Conservation (phyloP, 1,140 invertebrate species). For the Bombyx mori region ASM3026992v2 NC_085119.1:16086001-16086500, state of each 20-base stretch:
- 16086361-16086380: too few relatives aligned
- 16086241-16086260: not conserved
- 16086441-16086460: too few relatives aligned
- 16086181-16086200: too few relatives aligned
- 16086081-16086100: conserved; percentile 19
- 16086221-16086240: not conserved
- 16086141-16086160: conserved; percentile 55
- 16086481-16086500: too few relatives aligned
- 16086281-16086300: too few relatives aligned
- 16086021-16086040: conserved; percentile 3
- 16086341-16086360: too few relatives aligned
- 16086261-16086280: not conserved
- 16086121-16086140: conserved; percentile 55
- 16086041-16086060: not conserved
- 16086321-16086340: too few relatives aligned
- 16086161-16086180: not conserved
- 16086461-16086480: too few relatives aligned
- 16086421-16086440: too few relatives aligned
- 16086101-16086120: conserved; percentile 46
- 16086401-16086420: too few relatives aligned
- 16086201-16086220: too few relatives aligned
- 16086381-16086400: too few relatives aligned
- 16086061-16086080: conserved; percentile 20
- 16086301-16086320: not conserved
- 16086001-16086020: conserved; percentile 19